Percentiles rank a stretch among this genome's conserved stretches.
Evolutionary conservation across 2,797 vertebrate genomes (phyloP).

Genomic region (Luscinia megarhynchos): DNA sequence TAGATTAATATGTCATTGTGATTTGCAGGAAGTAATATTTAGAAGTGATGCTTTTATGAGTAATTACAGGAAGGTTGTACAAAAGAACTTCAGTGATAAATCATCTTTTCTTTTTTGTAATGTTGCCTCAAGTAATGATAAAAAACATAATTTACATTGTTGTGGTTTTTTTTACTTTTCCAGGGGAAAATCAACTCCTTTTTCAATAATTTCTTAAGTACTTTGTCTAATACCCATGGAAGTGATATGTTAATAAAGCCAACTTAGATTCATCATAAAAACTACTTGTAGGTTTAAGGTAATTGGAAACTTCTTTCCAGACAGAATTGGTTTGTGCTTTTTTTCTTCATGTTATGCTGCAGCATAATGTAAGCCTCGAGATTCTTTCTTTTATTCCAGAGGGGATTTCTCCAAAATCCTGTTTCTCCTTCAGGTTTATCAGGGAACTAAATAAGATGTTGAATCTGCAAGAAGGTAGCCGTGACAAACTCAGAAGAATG

Average conservation of each 20-base stretch:
- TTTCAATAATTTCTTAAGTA: constrained; percentile 2
- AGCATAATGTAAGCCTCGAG: neutral
- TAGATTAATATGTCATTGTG: neutral
- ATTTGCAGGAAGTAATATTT: constrained; percentile 31
- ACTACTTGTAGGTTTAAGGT: neutral
- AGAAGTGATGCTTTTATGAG: constrained; percentile 1
- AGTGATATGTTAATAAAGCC: neutral
- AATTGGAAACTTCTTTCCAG: neutral
- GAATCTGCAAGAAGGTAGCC: neutral
- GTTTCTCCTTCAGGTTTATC: neutral
- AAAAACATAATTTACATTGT: neutral
- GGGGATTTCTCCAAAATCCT: neutral
- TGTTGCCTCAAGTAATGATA: neutral
- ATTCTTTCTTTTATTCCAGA: neutral
- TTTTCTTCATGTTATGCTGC: neutral
- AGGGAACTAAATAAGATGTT: neutral
- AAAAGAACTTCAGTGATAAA: neutral
- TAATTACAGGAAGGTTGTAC: constrained; percentile 9
- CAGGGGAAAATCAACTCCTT: constrained; percentile 57
- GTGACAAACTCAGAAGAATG: neutral
- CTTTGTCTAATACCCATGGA: neutral
- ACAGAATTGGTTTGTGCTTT: constrained; percentile 36
- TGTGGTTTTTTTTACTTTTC: constrained; percentile 27
- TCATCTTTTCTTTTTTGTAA: neutral
- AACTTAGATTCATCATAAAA: neutral